Evolutionary conservation across 2,113 vertebrate genomes (phyloP), one percentile per base, ranked within the genome.

Genomic region (Cottus gobio): DNA sequence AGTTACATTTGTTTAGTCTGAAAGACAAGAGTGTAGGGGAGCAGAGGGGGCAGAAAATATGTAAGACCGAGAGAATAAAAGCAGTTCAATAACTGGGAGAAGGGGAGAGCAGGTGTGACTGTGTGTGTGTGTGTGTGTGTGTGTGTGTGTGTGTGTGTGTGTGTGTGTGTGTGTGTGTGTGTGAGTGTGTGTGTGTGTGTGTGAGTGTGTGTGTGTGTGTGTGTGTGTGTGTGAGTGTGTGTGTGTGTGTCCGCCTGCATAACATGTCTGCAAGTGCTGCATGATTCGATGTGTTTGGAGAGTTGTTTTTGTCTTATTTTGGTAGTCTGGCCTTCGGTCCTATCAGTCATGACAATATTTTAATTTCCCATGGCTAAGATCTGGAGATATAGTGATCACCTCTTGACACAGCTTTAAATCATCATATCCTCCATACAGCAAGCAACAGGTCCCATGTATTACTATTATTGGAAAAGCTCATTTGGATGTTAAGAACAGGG

Each of bases 1-100:
- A 97, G 96, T 96, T 96, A 94, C 95, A 96, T 96, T 96, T 99
- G 97, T 99, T 99, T 99, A 98, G 97, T 99, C 98, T 99, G 95
- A 96, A 95, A 95, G 84, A 88, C 70, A 62, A 70, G 87, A 90
- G 91, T 85, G 91, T 64, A 71, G 77, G 68, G 77, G 79, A 77
- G 77, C 69, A 56, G 80, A 48, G 83, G 71, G 71, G 71, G 64
- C 42, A 70, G 82, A 20, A 52, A 71, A 85, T 85, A 79, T 57
- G 52, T 75, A 57, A 83, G 71, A 79, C 86, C 39, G 42, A 80
- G 66, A 87, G 83, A 87, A 84, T 80, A 75, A 83, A 87, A 75
- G 84, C 77, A 79, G 71, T 76, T 78, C 54, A 88, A 64, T 65
- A 83, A 90, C 73, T 84, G 57, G 54, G 28, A 78, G 68, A 69